A percentile compares a stretch with the other conserved stretches of the same genome.
phyloP scores from a whole-genome alignment of 2,797 vertebrate species.

The Premnoplex brunnescens region DNA sequence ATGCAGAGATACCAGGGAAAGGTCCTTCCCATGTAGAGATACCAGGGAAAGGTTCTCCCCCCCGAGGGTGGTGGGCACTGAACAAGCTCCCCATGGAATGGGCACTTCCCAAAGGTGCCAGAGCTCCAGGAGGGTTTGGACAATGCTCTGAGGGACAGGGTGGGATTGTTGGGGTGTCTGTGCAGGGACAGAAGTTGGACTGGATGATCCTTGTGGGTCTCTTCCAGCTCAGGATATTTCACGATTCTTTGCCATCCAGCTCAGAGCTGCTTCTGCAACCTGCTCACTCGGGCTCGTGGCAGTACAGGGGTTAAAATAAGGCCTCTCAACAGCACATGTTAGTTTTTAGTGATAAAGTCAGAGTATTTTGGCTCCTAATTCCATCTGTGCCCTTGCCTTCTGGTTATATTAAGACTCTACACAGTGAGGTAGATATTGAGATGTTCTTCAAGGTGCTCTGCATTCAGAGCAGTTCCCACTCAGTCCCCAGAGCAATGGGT shows the following conservation, averaged over 20 bases:
- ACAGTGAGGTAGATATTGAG: background rate
- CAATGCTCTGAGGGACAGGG: rapidly evolving
- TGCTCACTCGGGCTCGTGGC: background rate
- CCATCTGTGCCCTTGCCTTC: background rate
- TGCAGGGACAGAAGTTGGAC: background rate
- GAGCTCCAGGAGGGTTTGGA: background rate
- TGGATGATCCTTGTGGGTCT: rapidly evolving
- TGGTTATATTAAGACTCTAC: background rate
- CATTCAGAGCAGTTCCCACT: background rate
- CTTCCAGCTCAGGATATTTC: background rate
- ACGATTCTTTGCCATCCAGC: background rate
- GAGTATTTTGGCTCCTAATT: background rate
- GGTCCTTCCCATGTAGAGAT: background rate
- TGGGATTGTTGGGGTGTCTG: background rate
- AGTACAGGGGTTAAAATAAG: background rate
- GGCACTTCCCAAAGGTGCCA: background rate
- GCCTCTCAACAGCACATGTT: background rate
- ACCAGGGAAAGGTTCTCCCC: background rate
- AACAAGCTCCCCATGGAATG: background rate
- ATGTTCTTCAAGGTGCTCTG: background rate
- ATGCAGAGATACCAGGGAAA: background rate
- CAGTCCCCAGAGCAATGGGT: background rate
- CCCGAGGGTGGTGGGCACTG: background rate
- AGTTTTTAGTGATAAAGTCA: background rate
- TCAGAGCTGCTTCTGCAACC: background rate